phyloP scores from a whole-genome alignment of 1,140 invertebrate species.

The Popillia japonica region DNA sequence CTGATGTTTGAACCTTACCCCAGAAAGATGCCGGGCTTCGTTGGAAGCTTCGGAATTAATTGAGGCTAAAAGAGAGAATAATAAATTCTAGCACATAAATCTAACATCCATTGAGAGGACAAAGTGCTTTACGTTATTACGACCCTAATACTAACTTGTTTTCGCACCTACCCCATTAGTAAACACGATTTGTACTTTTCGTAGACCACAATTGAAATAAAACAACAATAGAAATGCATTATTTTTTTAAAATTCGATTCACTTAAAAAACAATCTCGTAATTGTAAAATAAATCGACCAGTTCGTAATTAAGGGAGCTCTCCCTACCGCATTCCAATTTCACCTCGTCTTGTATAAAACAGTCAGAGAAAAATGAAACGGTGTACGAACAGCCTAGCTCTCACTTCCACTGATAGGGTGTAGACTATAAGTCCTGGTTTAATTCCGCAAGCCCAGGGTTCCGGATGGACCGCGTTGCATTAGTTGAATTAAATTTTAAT shows the following conservation, averaged over 20 bases:
- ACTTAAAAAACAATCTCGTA: slow-evolving; percentile 22
- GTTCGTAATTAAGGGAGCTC: not conserved
- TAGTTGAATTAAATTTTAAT: slow-evolving; percentile 34
- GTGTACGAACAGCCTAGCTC: not conserved
- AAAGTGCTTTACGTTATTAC: too few species aligned
- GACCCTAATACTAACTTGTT: too few species aligned
- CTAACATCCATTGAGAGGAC: too few species aligned
- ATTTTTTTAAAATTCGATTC: not conserved
- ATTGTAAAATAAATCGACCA: slow-evolving; percentile 18
- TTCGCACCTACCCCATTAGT: too few species aligned
- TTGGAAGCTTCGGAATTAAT: too few species aligned
- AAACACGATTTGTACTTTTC: too few species aligned
- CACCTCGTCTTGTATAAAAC: not conserved
- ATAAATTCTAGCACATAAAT: too few species aligned
- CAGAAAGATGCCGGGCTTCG: too few species aligned
- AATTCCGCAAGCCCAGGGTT: not conserved
- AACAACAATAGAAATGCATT: too few species aligned
- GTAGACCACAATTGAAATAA: too few species aligned
- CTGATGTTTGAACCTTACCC: too few species aligned
- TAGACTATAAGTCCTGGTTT: not conserved
- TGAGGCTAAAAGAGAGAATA: too few species aligned
- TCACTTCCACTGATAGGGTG: not conserved
- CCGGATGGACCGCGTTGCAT: not conserved
- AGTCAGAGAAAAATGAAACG: not conserved
- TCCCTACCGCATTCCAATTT: not conserved